phyloP scores from a whole-genome alignment of 1,140 invertebrate species.

The Anoplolepis gracilipes region DNA sequence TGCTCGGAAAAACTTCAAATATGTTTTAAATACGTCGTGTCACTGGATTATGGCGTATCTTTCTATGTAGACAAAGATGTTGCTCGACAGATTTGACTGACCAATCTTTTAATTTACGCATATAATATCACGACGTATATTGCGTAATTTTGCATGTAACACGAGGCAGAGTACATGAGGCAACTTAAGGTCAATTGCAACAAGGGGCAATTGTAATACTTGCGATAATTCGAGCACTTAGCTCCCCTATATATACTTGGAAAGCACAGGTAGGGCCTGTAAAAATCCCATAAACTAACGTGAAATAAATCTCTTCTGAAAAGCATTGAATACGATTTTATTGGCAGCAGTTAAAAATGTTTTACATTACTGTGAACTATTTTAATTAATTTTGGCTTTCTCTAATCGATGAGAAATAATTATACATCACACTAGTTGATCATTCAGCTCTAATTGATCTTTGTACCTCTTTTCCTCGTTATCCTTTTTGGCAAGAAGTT shows the following conservation, averaged over 20 bases:
- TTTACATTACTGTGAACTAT: background rate
- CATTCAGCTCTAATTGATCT: conserved; percentile 2
- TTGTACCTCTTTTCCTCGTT: conserved; percentile 90
- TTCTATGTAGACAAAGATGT: background rate
- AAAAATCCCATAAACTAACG: background rate
- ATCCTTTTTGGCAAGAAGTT: conserved; percentile 93
- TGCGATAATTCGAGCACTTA: conserved; percentile 29
- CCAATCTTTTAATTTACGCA: conserved; percentile 7
- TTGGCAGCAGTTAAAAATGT: background rate
- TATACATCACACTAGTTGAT: background rate
- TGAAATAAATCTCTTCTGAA: background rate
- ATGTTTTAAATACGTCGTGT: background rate
- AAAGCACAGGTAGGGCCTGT: background rate
- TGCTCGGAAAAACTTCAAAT: background rate
- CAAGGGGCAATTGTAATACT: conserved; percentile 33
- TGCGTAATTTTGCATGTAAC: conserved; percentile 5
- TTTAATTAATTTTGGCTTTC: conserved; percentile 15
- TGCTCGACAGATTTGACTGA: background rate
- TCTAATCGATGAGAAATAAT: background rate
- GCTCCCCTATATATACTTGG: background rate
- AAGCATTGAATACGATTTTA: background rate
- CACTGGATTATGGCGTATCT: no score
- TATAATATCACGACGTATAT: conserved; percentile 16
- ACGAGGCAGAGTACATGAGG: conserved; percentile 5
- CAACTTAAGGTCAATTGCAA: conserved; percentile 33